These are phyloP conservation scores for Anisognathus igniventris DNA, from an alignment of 2,797 vertebrate genomes.

Conservation along the genomic window DNA sequence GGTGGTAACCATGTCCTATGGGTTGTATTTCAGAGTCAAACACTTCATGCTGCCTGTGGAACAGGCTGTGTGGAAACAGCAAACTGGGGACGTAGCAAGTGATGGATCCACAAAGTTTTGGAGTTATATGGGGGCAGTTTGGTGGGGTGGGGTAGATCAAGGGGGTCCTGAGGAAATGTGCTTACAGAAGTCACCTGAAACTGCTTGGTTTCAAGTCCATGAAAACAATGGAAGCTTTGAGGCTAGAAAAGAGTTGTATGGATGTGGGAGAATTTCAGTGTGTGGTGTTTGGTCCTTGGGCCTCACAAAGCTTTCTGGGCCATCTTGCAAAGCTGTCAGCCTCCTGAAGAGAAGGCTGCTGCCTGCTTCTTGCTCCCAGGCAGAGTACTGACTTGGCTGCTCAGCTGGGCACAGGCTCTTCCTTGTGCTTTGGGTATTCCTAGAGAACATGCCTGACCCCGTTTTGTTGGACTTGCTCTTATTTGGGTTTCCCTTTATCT, in stretches of 20 bases:
- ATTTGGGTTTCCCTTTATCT: conserved; percentile 59
- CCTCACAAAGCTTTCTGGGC: not conserved
- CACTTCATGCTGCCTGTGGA: accelerated
- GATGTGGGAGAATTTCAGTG: accelerated
- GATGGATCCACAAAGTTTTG: not conserved
- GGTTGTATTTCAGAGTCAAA: not conserved
- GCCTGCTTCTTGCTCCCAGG: not conserved
- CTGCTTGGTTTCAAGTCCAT: accelerated
- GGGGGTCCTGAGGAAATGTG: not conserved
- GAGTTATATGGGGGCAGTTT: not conserved
- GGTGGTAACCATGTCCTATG: not conserved
- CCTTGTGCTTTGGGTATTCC: not conserved
- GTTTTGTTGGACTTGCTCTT: not conserved
- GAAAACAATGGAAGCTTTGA: not conserved
- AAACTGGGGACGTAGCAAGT: not conserved
- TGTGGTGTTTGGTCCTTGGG: not conserved
- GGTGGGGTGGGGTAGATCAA: accelerated
- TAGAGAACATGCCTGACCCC: conserved; percentile 44
- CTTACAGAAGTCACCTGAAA: not conserved
- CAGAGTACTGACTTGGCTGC: not conserved
- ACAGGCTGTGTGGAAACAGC: not conserved
- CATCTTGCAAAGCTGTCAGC: not conserved
- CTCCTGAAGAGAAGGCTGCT: not conserved
- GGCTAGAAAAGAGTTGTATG: not conserved
- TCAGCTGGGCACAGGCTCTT: not conserved